Percentiles rank a stretch among this genome's conserved stretches.
Evolutionary conservation across 2,113 vertebrate species (phyloP).

Genomic region (Siniperca knerii): DNA sequence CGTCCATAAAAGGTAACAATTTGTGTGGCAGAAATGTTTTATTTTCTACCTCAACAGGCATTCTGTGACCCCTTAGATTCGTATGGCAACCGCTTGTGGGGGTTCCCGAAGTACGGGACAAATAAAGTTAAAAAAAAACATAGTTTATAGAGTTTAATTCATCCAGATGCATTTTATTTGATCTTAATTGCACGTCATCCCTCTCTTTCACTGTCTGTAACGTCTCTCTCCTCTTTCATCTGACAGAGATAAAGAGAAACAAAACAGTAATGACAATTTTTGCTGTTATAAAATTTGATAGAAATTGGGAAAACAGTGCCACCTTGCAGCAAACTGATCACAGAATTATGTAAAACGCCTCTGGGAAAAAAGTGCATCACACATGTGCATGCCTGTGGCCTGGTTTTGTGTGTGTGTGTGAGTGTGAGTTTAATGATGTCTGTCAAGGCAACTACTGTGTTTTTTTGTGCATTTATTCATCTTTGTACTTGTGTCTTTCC

Average conservation of each 20-base stretch:
- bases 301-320: conserved; percentile 6
- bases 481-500: conserved; percentile 9
- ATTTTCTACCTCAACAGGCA: background rate
- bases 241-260: background rate
- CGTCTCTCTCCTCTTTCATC: background rate
- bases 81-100: background rate
- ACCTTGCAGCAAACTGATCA: background rate
- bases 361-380: background rate
- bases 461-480: conserved; percentile 21
- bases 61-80: background rate
- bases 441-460: conserved; percentile 2
- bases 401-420: background rate
- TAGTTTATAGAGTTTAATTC: background rate
- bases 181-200: background rate
- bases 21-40: background rate
- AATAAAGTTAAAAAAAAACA: background rate
- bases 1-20: background rate
- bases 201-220: background rate
- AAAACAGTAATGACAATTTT: background rate
- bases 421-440: background rate
- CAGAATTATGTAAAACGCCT: conserved; percentile 7
- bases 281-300: background rate
- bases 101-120: background rate
- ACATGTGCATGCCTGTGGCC: conserved; percentile 34
- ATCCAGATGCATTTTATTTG: background rate